Evolutionary conservation across 1,140 invertebrate genomes (phyloP).

Genomic region (Colletes gigas): DNA sequence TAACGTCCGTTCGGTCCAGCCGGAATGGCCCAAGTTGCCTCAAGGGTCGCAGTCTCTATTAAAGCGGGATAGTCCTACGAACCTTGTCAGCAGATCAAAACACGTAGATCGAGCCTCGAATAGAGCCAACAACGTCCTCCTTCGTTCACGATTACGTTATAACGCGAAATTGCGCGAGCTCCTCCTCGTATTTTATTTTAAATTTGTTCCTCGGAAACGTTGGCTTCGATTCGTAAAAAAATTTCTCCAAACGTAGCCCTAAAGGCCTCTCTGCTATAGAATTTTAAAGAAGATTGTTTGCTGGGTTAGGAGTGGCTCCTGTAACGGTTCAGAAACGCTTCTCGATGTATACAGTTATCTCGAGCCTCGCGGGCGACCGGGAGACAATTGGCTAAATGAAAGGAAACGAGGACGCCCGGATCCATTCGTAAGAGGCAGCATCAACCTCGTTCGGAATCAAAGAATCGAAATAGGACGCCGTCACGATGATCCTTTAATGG

Average conservation of each 20-base stretch:
- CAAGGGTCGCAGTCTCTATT: slow-evolving; percentile 58
- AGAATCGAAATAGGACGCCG: slow-evolving; percentile 22
- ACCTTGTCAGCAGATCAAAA: slow-evolving; percentile 61
- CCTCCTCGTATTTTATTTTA: not conserved
- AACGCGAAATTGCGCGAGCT: slow-evolving; percentile 30
- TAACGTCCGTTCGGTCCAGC: slow-evolving; percentile 41
- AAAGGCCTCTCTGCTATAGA: no score
- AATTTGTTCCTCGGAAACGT: no score
- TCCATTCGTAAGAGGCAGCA: slow-evolving; percentile 28
- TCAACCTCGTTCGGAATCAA: slow-evolving; percentile 2
- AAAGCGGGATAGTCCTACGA: slow-evolving; percentile 35
- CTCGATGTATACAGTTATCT: not conserved
- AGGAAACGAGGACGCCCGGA: slow-evolving; percentile 15
- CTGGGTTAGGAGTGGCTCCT: not conserved
- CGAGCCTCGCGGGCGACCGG: not conserved
- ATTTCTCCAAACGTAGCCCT: no score
- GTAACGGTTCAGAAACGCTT: not conserved
- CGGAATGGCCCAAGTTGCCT: slow-evolving; percentile 58
- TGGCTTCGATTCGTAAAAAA: no score
- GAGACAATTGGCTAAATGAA: slow-evolving; percentile 16
- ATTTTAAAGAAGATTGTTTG: no score
- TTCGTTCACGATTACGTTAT: not conserved
- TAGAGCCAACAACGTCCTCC: slow-evolving; percentile 2
- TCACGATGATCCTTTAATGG: slow-evolving; percentile 38
- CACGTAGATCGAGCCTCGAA: slow-evolving; percentile 14